Conservation (phyloP, 2,888 invertebrate species). For the Masnerella sp. region DNA sequence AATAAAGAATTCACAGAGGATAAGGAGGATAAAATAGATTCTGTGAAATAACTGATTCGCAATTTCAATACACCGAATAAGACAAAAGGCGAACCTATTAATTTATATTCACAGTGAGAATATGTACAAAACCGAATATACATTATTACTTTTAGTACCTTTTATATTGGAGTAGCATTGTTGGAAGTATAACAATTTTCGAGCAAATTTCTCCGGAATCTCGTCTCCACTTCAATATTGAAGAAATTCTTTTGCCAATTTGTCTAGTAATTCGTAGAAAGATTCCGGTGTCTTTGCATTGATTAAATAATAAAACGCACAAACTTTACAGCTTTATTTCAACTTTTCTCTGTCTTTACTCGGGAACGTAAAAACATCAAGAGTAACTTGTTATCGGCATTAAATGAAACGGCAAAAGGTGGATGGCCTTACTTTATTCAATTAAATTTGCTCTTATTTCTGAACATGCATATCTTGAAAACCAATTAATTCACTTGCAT, state of each 20-base stretch:
- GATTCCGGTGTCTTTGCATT: constrained; percentile 35
- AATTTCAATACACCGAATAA: constrained; percentile 17
- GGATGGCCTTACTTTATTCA: too few relatives aligned
- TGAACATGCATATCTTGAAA: too few relatives aligned
- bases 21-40: constrained; percentile 6
- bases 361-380: too few relatives aligned
- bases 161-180: constrained; percentile 33
- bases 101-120: constrained; percentile 24
- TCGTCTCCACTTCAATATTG: constrained; percentile 24
- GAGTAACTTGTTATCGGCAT: too few relatives aligned
- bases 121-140: constrained; percentile 22
- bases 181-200: constrained; percentile 36
- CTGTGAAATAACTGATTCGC: constrained; percentile 15
- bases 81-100: constrained; percentile 10
- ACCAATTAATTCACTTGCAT: too few relatives aligned
- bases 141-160: constrained; percentile 27
- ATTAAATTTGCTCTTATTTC: too few relatives aligned
- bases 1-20: constrained; percentile 18
- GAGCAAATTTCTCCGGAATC: constrained; percentile 24
- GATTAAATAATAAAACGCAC: constrained; percentile 30
- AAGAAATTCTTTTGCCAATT: constrained; percentile 52
- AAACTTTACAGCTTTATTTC: constrained; percentile 5
- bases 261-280: constrained; percentile 45
- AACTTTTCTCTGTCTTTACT: too few relatives aligned
- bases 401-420: too few relatives aligned